A percentile compares a stretch with the other conserved stretches of the same genome.
These are phyloP conservation scores for Momotus momota DNA, from an alignment of 2,797 vertebrate species.

Conservation along the genomic window DNA sequence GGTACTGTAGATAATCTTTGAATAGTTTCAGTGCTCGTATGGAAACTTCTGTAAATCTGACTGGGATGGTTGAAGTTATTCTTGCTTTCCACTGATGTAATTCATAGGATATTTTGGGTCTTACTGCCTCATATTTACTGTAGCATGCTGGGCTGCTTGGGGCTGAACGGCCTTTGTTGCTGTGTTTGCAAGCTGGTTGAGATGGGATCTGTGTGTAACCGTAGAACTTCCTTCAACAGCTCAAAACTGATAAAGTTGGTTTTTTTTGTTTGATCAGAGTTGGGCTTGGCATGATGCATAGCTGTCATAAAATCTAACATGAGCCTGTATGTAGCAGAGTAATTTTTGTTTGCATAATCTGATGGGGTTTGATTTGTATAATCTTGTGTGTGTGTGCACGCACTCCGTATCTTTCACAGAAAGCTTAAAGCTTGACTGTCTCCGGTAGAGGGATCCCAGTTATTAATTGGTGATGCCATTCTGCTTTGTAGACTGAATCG, in stretches of 20 bases:
- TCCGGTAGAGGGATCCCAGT: slow-evolving; percentile 1
- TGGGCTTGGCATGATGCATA: background rate
- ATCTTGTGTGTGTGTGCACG: background rate
- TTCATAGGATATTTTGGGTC: background rate
- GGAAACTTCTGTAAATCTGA: background rate
- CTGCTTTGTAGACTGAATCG: background rate
- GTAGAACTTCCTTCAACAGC: background rate
- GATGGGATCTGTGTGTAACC: background rate
- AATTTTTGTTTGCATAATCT: slow-evolving; percentile 50
- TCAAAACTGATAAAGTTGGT: background rate
- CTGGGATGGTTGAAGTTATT: background rate
- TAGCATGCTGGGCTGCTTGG: background rate
- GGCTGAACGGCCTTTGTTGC: background rate
- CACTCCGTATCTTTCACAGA: background rate
- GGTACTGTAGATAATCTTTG: background rate
- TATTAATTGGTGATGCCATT: slow-evolving; percentile 30
- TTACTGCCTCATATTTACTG: background rate
- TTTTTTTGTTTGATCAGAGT: background rate
- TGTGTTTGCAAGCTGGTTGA: background rate
- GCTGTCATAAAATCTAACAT: background rate
- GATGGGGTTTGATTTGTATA: background rate
- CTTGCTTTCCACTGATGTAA: background rate
- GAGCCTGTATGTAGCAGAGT: background rate
- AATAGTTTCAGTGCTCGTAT: background rate
- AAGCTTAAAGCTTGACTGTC: slow-evolving; percentile 1